Base-by-base conservation (phyloP, 1,140 invertebrate genomes). In the Sminthurinus signatus region DNA sequence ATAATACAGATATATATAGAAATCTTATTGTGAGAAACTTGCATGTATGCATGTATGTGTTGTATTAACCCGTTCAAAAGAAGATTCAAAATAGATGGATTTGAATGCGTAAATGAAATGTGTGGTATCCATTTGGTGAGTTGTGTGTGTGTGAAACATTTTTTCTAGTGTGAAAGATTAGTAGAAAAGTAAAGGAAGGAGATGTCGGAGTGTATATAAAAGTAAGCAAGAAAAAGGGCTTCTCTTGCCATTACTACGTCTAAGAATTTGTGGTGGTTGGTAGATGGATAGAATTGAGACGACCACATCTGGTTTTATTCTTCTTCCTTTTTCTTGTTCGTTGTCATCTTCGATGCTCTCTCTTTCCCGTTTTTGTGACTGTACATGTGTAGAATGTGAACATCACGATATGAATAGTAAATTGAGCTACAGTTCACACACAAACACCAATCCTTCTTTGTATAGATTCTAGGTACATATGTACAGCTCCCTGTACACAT, bases 261-360 rank as follows among this genome's bases (percentile, higher is more conserved):
- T 19, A 50, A 10, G 46, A 31, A 21, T n/a, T 39, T 60, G 58
- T 60, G 59, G 59, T 51, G 36, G 29, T 25, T 60, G 29, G 31
- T 51, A 32, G 36, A 39, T 39, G 36, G 36, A 39, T 60, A 46
- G 59, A 51, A 60, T 51, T 39, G 56, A 50, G 31, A 60, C 59
- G 44, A 60, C 59, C 59, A 60, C 59, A 60, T 60, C 59, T 60
- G 59, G 59, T 60, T 60, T 60, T 60, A 60, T 60, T 60, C 59
- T 60, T 60, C 59, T 60, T 60, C 59, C 59, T 46, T 60, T 51
- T 60, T 60, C 59, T 51, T 60, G 59, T 60, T 50, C 44, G 8
- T 50, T 60, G 59, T 60, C 59, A 60, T 60, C 59, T 60, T 60
- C 29, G 36, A 39, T 39, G 36, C 8, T 39, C 36, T 39, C 17